These are phyloP conservation scores for Eulithis prunata DNA, from an alignment of 2,888 invertebrate species.

Conservation along the genomic window DNA sequence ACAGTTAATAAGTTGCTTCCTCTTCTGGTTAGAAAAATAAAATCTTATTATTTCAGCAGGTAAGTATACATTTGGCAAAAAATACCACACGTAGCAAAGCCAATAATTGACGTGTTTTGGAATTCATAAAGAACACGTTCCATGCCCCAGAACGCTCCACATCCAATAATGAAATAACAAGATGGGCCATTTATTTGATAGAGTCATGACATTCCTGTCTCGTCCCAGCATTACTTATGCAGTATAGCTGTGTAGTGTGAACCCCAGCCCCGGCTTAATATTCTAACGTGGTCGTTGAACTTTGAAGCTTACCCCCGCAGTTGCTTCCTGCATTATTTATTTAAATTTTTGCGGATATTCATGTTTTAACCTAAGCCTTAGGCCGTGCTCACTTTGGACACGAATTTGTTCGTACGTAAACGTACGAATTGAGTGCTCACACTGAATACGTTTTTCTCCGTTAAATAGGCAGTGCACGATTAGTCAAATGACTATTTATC, in stretches of 20 bases:
- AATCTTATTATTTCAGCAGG: too few relatives aligned
- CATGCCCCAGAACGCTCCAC: slow-evolving; percentile 13
- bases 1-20: too few relatives aligned
- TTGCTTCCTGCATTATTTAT: slow-evolving; percentile 20
- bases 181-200: slow-evolving; percentile 16
- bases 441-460: too few relatives aligned
- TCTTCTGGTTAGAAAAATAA: too few relatives aligned
- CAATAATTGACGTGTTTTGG: too few relatives aligned
- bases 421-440: too few relatives aligned
- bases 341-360: slow-evolving; percentile 4
- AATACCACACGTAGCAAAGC: too few relatives aligned
- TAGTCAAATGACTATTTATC: too few relatives aligned
- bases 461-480: too few relatives aligned
- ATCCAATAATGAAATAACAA: slow-evolving; percentile 27
- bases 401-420: too few relatives aligned
- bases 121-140: not conserved
- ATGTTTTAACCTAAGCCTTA: not conserved
- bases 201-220: slow-evolving; percentile 19
- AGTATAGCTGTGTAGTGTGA: not conserved
- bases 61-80: too few relatives aligned
- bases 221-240: slow-evolving; percentile 1
- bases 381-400: too few relatives aligned
- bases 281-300: slow-evolving; percentile 22
- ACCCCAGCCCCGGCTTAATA: slow-evolving; percentile 1
- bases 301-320: slow-evolving; percentile 25